Evolutionary conservation across 2,113 vertebrate species (phyloP).

Genomic region (Lichenostomus cassidix): DNA sequence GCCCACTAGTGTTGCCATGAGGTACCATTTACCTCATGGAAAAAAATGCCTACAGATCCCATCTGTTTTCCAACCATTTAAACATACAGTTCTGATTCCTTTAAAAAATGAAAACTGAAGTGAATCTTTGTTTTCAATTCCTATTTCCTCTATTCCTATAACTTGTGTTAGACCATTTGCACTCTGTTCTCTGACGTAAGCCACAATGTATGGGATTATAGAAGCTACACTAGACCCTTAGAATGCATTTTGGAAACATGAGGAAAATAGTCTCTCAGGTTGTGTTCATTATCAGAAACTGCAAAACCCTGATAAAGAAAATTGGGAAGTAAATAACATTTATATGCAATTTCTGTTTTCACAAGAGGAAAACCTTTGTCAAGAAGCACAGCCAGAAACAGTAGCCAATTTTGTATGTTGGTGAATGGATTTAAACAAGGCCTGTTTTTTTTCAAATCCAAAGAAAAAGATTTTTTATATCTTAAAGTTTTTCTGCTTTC

Average conservation of each 20-base stretch:
- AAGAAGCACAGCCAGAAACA: background rate
- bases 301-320: background rate
- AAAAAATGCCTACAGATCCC: background rate
- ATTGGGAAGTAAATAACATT: background rate
- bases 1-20: background rate
- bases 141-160: background rate
- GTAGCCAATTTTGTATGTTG: background rate
- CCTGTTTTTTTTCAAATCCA: background rate
- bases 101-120: background rate
- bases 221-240: background rate
- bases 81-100: background rate
- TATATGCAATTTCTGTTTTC: background rate
- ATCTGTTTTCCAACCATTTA: background rate
- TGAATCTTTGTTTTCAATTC: background rate
- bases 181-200: background rate
- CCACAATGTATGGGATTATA: background rate
- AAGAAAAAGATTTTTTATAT: background rate
- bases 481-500: background rate
- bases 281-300: background rate
- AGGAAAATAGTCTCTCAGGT: background rate
- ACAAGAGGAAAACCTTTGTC: background rate
- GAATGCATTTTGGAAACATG: background rate
- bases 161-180: background rate
- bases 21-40: background rate
- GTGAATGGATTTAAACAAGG: background rate